Base-by-base conservation (phyloP, 2,888 invertebrate genomes). In the Didymodactylos carnosus region DNA sequence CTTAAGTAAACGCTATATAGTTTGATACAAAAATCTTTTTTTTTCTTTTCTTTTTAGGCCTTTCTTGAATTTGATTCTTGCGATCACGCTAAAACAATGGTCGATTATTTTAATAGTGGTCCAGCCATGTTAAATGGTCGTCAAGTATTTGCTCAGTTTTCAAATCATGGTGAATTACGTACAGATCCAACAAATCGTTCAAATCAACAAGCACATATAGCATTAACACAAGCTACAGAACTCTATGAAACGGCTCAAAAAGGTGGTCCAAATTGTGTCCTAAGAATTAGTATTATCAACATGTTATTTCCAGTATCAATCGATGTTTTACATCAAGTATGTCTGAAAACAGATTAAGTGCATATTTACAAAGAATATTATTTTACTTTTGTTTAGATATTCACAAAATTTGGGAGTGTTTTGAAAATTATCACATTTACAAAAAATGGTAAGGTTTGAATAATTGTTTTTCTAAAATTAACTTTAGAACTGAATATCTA, bases 391-490 rank as follows among this genome's bases (percentile, higher is more conserved):
- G 2, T 46, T 0, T n/a, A 62, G 88, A 94, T 98, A 85, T 98
- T 98, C 88, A 92, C 94, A 80, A 89, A 95, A 79, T 95, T 91
- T 85, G 98, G 98, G 80, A 95, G 94, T 87, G 95, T 99, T 81
- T 88, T 97, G 82, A 95, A 97, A 86, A 97, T 99, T 82, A 97
- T 99, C 83, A 99, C 97, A 80, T 99, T 98, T 87, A 97, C 93
- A 81, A 99, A 98, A 87, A 98, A 98, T 86, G 92, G 62, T 62
- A 35, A 35, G 4, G n/a, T n/a, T n/a, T 16, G 10, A 62, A n/a
- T 35, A 35, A 35, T 35, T 4, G 16, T 25, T 16, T 3, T 51
- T 4, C 7, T 1, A 7, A 3, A 2, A 5, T 6, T 19, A 19
- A 5, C 4, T 27, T 0, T 27, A 35, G 2, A 35, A 35, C n/a